Percentiles rank a stretch among this genome's conserved stretches.
These are phyloP conservation scores for Coluber constrictor DNA, from an alignment of 2,797 vertebrate species.

Conservation along the genomic window DNA sequence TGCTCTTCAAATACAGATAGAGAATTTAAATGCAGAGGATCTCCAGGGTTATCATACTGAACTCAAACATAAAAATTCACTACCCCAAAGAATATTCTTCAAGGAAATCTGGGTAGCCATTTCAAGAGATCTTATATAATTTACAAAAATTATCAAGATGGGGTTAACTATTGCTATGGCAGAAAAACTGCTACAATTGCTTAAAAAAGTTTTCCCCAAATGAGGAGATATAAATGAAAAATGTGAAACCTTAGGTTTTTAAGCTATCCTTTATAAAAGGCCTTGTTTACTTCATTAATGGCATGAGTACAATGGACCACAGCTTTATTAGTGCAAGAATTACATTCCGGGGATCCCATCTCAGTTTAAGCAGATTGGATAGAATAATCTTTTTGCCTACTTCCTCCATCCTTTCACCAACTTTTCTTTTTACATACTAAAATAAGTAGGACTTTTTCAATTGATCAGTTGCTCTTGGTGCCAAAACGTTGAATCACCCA, in stretches of 20 bases:
- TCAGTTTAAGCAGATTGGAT: not conserved
- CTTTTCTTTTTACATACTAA: not conserved
- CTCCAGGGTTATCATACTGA: not conserved
- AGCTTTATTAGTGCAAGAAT: not conserved
- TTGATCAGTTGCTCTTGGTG: not conserved
- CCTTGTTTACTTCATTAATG: not conserved
- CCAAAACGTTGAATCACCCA: not conserved
- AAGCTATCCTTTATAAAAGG: not conserved
- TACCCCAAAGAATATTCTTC: not conserved
- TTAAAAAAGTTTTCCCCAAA: not conserved
- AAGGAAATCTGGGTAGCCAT: not conserved
- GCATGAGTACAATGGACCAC: not conserved
- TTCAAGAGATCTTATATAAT: not conserved
- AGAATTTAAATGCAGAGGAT: not conserved
- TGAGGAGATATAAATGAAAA: not conserved
- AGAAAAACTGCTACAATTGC: not conserved
- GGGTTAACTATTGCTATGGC: not conserved
- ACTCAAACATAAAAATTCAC: not conserved
- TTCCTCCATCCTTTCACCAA: not conserved
- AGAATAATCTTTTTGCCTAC: not conserved
- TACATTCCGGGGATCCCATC: not conserved
- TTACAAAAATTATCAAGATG: not conserved
- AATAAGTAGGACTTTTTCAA: not conserved
- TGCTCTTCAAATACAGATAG: not conserved
- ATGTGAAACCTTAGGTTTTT: not conserved